Percentiles rank a stretch among this genome's conserved stretches.
Evolutionary conservation across 2,888 invertebrate genomes (phyloP).

Genomic region (Lamproptera curius): DNA sequence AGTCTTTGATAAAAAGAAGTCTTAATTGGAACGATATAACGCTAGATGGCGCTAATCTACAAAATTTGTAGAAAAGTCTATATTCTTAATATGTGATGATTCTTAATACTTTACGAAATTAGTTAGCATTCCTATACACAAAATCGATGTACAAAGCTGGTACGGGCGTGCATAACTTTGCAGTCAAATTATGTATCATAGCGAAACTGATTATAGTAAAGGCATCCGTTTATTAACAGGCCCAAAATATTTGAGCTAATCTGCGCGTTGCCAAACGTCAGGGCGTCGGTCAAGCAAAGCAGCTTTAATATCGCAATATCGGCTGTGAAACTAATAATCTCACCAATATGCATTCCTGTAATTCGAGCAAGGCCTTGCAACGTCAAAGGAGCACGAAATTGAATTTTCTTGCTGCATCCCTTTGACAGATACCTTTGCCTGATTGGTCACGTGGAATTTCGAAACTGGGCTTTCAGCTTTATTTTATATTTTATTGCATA

Average conservation of each 20-base stretch:
- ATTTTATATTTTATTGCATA: no score
- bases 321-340: conserved; percentile 5
- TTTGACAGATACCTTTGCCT: neutral
- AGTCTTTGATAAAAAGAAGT: no score
- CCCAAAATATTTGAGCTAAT: conserved; percentile 16
- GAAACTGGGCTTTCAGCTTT: no score
- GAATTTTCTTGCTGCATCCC: conserved; percentile 7
- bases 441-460: neutral
- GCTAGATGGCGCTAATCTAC: neutral
- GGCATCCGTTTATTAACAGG: conserved; percentile 10
- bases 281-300: neutral
- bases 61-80: no score
- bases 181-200: neutral
- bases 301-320: conserved; percentile 12
- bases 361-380: conserved; percentile 1
- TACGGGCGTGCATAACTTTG: neutral
- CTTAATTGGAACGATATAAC: no score
- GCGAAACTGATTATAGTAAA: neutral
- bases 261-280: neutral
- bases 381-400: conserved; percentile 13
- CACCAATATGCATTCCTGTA: conserved; percentile 6
- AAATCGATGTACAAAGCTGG: no score
- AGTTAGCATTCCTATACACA: no score
- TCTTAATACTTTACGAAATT: no score
- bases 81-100: no score